Conservation (phyloP, 2,888 invertebrate genomes). For the Cephalotes varians region DNA sequence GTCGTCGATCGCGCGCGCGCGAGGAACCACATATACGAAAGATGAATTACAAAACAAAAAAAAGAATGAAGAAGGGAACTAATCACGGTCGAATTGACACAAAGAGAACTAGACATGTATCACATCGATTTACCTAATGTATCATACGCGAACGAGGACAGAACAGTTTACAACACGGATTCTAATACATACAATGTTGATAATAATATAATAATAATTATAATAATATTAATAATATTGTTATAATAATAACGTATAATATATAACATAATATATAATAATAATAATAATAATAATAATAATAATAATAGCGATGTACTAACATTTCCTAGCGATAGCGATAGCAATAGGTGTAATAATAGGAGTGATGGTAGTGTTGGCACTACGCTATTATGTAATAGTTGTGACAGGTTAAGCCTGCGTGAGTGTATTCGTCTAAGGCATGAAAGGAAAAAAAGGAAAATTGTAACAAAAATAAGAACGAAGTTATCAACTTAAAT, state of each 20-base stretch:
- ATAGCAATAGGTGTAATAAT: constrained; percentile 58
- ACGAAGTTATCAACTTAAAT: constrained; percentile 25
- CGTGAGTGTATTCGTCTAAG: constrained; percentile 44
- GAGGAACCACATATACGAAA: constrained; percentile 64
- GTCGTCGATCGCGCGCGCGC: constrained; percentile 52
- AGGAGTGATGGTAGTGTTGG: constrained; percentile 54
- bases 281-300: constrained; percentile 57
- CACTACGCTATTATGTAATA: constrained; percentile 60
- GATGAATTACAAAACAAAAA: constrained; percentile 33
- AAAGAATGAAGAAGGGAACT: constrained; percentile 40
- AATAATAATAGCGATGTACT: constrained; percentile 67
- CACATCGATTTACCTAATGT: constrained; percentile 81
- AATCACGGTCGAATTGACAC: constrained; percentile 67
- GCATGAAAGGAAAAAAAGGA: constrained; percentile 51
- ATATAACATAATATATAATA: constrained; percentile 61
- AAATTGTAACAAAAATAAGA: constrained; percentile 60
- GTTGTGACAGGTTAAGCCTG: constrained; percentile 52
- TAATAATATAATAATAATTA: constrained; percentile 66
- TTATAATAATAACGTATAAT: constrained; percentile 70
- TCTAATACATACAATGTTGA: constrained; percentile 57
- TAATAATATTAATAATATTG: constrained; percentile 63
- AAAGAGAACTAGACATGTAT: constrained; percentile 81
- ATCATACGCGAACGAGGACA: constrained; percentile 79
- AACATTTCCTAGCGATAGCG: constrained; percentile 69
- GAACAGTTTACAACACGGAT: constrained; percentile 75